Evolutionary conservation across 2,113 vertebrate genomes (phyloP).

Genomic region (Dipodomys ordii): DNA sequence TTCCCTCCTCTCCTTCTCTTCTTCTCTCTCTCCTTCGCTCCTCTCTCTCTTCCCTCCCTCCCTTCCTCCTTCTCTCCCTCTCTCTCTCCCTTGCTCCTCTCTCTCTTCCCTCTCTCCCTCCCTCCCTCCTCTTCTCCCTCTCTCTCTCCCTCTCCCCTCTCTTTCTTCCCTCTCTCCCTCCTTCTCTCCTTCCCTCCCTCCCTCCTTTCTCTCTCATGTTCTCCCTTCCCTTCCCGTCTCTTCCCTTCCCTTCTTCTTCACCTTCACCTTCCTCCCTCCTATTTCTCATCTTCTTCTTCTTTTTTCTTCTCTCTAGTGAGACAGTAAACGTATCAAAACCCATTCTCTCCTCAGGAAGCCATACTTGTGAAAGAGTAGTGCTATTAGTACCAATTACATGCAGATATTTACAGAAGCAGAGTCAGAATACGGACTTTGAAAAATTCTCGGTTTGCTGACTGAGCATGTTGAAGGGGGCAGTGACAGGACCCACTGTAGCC

Average conservation of each 20-base stretch:
- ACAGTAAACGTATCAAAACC: not conserved
- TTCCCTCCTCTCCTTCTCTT: too few species aligned
- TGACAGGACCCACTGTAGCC: too few species aligned
- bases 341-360: slow-evolving; percentile 7
- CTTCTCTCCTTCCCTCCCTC: too few species aligned
- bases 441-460: not conserved
- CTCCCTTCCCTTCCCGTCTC: too few species aligned
- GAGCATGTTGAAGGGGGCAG: too few species aligned
- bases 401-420: slow-evolving; percentile 15
- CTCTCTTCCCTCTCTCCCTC: not conserved
- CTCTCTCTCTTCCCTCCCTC: not conserved
- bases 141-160: not conserved
- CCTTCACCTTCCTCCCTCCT: too few species aligned
- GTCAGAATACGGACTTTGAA: slow-evolving; percentile 7
- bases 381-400: slow-evolving; percentile 7
- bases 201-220: too few species aligned
- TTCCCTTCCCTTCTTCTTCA: too few species aligned
- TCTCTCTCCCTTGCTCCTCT: rapidly evolving
- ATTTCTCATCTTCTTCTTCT: too few species aligned
- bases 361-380: not conserved
- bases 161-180: too few species aligned
- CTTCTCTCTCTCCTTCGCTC: too few species aligned
- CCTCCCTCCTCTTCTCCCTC: not conserved
- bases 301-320: not conserved
- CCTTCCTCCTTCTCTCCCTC: not conserved